Conservation (phyloP, 2,888 invertebrate genomes). For the Pheosia gnoma region DNA sequence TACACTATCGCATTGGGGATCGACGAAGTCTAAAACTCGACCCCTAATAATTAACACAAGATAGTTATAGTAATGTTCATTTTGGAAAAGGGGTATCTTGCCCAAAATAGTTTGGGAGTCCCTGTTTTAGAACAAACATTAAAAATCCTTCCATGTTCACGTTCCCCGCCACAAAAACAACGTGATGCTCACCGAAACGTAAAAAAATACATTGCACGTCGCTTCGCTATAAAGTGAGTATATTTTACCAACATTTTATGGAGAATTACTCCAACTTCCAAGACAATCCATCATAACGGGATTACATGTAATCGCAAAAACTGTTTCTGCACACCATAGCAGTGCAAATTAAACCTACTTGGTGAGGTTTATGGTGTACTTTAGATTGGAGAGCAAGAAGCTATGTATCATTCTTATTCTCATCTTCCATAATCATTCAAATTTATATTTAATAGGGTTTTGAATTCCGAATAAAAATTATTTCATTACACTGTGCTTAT, state of each 20-base stretch:
- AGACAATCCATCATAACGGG: not conserved
- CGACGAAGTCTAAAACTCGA: no score
- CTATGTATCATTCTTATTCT: constrained; percentile 1
- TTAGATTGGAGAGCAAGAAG: not conserved
- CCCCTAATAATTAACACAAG: no score
- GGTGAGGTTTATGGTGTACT: not conserved
- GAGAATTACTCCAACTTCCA: not conserved
- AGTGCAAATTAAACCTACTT: not conserved
- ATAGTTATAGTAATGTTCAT: no score
- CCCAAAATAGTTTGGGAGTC: no score
- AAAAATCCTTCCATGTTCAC: no score
- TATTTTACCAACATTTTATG: not conserved
- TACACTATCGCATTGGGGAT: no score
- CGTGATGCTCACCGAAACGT: no score
- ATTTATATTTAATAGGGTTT: not conserved
- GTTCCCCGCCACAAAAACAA: no score
- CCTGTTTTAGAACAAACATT: no score
- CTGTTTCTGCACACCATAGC: not conserved
- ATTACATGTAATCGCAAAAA: constrained; percentile 1
- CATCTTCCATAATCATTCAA: not conserved
- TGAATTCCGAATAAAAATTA: not conserved
- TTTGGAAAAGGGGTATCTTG: no score
- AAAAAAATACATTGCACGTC: not conserved
- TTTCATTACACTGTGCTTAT: not conserved
- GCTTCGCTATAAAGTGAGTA: not conserved